These are phyloP conservation scores for Stomatorhinus ivindoensis DNA, from an alignment of 2,113 vertebrate genomes.

Conservation along the genomic window DNA sequence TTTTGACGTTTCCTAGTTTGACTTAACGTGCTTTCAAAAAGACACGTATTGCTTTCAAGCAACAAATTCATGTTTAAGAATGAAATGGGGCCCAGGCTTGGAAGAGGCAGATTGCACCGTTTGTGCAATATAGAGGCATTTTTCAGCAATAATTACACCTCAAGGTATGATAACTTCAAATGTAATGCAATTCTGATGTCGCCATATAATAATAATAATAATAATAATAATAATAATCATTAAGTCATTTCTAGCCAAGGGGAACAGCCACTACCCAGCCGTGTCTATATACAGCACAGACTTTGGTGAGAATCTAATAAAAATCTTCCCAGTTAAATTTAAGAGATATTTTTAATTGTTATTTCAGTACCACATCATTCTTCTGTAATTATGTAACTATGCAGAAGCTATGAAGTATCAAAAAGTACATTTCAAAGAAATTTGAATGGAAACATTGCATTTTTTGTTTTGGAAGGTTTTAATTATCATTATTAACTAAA, in stretches of 20 bases:
- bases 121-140: neutral
- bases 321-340: neutral
- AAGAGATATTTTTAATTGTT: neutral
- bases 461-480: neutral
- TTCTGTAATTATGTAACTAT: neutral
- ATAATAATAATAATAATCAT: neutral
- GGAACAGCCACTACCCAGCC: neutral
- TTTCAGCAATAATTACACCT: neutral
- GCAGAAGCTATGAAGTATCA: neutral
- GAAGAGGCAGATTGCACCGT: neutral
- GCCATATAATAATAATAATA: neutral
- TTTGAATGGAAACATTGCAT: neutral
- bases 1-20: neutral
- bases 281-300: neutral
- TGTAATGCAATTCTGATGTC: neutral
- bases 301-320: neutral
- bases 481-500: neutral
- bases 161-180: neutral
- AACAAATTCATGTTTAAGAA: neutral
- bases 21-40: neutral
- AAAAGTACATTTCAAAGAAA: neutral
- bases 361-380: neutral
- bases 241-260: neutral
- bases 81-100: neutral
- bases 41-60: neutral